Percentiles rank a stretch among this genome's conserved stretches.
Conservation (phyloP, 2,797 vertebrate genomes). For the Phylloscopus collybita region DNA sequence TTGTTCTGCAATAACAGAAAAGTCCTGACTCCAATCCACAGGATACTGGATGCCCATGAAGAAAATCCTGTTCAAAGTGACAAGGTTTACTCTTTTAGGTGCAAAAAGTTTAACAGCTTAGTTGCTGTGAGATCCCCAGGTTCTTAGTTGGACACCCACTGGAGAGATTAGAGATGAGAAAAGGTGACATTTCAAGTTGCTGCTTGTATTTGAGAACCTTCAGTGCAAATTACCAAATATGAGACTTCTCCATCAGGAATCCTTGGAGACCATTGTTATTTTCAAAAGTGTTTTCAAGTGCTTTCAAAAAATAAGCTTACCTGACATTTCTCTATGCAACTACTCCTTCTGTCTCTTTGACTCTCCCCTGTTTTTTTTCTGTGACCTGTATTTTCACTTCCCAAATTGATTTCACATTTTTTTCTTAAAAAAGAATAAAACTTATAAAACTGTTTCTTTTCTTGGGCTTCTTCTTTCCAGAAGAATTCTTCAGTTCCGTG, state of each 20-base stretch:
- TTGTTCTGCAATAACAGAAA: background rate
- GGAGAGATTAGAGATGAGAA: background rate
- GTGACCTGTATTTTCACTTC: slow-evolving; percentile 8
- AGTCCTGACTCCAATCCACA: background rate
- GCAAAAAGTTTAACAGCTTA: slow-evolving; percentile 25
- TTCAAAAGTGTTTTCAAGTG: slow-evolving; percentile 40
- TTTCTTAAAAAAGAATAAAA: background rate
- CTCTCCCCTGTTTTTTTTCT: slow-evolving; percentile 20
- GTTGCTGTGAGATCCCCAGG: background rate
- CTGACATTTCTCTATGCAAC: slow-evolving; percentile 21
- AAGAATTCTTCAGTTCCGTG: background rate
- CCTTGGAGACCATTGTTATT: slow-evolving; percentile 31
- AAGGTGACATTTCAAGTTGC: slow-evolving; percentile 35
- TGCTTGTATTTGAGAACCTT: background rate
- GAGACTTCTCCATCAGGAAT: slow-evolving; percentile 45
- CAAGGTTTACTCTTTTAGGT: background rate
- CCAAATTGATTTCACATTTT: slow-evolving; percentile 24
- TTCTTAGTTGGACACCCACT: background rate
- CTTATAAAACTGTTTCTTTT: background rate
- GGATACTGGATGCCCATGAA: background rate
- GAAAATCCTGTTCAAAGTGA: background rate
- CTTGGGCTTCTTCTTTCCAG: background rate
- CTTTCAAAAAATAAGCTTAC: slow-evolving; percentile 5
- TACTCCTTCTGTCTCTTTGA: background rate
- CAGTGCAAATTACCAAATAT: slow-evolving; percentile 17